A percentile compares a stretch with the other conserved stretches of the same genome.
Conservation (phyloP, 2,113 vertebrate species). For the Vanacampus margaritifer region DNA sequence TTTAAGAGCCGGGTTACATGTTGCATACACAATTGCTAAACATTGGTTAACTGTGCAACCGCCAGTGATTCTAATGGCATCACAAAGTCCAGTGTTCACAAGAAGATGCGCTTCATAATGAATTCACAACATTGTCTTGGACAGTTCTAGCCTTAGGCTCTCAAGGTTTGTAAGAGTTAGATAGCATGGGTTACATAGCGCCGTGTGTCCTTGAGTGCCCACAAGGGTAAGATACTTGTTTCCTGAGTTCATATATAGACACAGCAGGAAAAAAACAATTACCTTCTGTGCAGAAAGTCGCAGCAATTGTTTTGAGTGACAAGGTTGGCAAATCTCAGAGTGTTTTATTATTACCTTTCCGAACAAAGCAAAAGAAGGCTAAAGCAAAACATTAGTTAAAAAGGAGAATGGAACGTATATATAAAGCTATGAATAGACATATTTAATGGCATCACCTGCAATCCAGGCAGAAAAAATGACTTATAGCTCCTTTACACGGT, state of each 20-base stretch:
- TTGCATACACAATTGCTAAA: background rate
- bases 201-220: conserved; percentile 60
- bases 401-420: conserved; percentile 23
- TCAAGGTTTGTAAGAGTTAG: conserved; percentile 65
- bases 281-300: conserved; percentile 29
- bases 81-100: conserved; percentile 33
- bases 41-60: conserved; percentile 5
- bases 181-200: conserved; percentile 64
- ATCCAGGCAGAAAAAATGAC: conserved; percentile 30
- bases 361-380: conserved; percentile 39
- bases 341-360: conserved; percentile 53
- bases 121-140: conserved; percentile 62
- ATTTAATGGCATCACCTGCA: conserved; percentile 44
- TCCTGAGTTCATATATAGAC: conserved; percentile 36
- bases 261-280: conserved; percentile 13
- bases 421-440: conserved; percentile 27
- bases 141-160: conserved; percentile 60
- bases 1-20: conserved; percentile 16
- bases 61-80: conserved; percentile 29
- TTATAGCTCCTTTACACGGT: conserved; percentile 33
- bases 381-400: conserved; percentile 39
- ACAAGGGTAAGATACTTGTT: conserved; percentile 60
- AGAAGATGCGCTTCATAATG: conserved; percentile 62
- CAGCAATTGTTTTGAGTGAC: conserved; percentile 56
- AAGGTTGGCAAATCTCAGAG: conserved; percentile 63